These are phyloP conservation scores for Agrypnus murinus DNA, from an alignment of 2,888 invertebrate genomes.

Conservation along the genomic window DNA sequence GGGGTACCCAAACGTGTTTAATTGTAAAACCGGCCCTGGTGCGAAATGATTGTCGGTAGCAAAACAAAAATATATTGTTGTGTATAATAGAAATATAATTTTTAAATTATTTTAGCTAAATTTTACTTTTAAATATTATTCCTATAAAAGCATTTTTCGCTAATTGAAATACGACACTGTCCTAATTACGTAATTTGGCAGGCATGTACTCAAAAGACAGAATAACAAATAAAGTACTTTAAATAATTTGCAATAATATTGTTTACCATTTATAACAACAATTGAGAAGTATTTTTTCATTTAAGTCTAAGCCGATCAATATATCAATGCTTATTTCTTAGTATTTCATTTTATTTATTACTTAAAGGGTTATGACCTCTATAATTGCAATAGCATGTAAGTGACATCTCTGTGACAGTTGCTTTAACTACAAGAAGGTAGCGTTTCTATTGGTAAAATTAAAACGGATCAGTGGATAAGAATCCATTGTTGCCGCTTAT, in stretches of 20 bases:
- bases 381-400: too few relatives aligned
- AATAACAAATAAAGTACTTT: background rate
- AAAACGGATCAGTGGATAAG: too few relatives aligned
- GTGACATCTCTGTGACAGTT: too few relatives aligned
- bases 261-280: background rate
- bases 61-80: conserved; percentile 10
- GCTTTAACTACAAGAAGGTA: too few relatives aligned
- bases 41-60: conserved; percentile 37
- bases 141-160: background rate
- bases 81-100: background rate
- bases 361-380: conserved; percentile 38
- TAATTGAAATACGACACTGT: conserved; percentile 14
- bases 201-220: background rate
- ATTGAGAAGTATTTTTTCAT: conserved; percentile 1
- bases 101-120: conserved; percentile 3
- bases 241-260: background rate
- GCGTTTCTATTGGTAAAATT: too few relatives aligned
- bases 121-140: conserved; percentile 19
- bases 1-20: too few relatives aligned
- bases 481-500: too few relatives aligned
- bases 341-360: conserved; percentile 22
- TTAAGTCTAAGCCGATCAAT: conserved; percentile 6
- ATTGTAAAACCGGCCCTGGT: too few relatives aligned
- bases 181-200: conserved; percentile 22
- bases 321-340: conserved; percentile 34